Percentiles rank a stretch among this genome's conserved stretches.
Evolutionary conservation across 2,888 invertebrate species (phyloP).

Genomic region (Epirrita christyi): DNA sequence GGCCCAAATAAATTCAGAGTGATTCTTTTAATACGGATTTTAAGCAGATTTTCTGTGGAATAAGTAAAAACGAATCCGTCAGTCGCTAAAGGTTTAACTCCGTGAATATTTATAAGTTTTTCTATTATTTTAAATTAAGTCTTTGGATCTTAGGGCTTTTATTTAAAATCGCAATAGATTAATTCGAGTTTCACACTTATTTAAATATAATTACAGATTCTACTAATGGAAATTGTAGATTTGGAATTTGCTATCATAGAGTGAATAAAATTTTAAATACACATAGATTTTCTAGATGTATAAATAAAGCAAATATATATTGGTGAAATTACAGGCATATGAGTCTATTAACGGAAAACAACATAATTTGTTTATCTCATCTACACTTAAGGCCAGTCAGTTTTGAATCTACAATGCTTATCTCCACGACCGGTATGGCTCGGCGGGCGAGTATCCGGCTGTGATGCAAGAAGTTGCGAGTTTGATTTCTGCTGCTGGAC

Average conservation of each 20-base stretch:
- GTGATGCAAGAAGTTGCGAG: no score
- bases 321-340: no score
- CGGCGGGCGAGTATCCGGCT: no score
- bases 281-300: no score
- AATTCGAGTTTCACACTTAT: constrained; percentile 58
- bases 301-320: no score
- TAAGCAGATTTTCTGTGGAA: constrained; percentile 84
- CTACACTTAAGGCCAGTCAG: no score
- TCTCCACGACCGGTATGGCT: no score
- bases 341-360: no score
- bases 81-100: constrained; percentile 79
- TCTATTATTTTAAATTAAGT: constrained; percentile 82
- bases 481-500: no score
- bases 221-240: constrained; percentile 22
- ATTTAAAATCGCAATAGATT: constrained; percentile 66
- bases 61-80: constrained; percentile 84
- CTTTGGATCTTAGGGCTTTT: constrained; percentile 55
- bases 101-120: constrained; percentile 84
- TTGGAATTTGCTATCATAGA: constrained; percentile 1
- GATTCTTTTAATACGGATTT: constrained; percentile 85
- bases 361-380: no score
- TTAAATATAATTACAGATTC: constrained; percentile 44
- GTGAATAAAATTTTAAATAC: no score
- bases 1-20: constrained; percentile 80
- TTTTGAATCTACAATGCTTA: no score